Base-by-base conservation (phyloP, 2,888 invertebrate genomes). In the Alitta virens region DNA sequence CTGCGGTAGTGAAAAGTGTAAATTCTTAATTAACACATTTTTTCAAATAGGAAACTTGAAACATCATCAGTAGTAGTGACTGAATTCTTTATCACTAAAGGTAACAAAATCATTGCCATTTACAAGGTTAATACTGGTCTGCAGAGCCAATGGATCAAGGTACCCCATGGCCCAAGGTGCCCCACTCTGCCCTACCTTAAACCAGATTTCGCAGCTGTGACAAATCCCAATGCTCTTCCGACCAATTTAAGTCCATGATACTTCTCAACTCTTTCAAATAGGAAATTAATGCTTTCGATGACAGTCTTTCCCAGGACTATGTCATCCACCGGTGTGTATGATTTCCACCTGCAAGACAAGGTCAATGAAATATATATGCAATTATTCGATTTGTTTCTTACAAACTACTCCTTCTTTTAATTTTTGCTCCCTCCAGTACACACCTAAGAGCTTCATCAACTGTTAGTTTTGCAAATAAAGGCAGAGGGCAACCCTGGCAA, bases 161-260 rank as follows among this genome's bases (percentile, higher is more conserved):
- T n/a, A n/a, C n/a, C n/a, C n/a, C n/a, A n/a, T n/a, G n/a, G n/a
- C n/a, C n/a, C n/a, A n/a, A n/a, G n/a, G n/a, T n/a, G n/a, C n/a
- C n/a, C n/a, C n/a, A n/a, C n/a, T n/a, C n/a, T n/a, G n/a, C n/a
- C 55, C 5, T 25, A 62, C 56, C 51, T 63, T 58, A 50, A 38
- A 53, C 68, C 68, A 40, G 33, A 55, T 33, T 56, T 56, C 46
- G 66, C 61, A 25, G 67, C 68, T 21, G 68, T 64, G 26, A 68
- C 18, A 42, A 62, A 67, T 12, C 49, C 63, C 2, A 66, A 56
- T 16, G 64, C 57, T 16, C 60, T 53, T 12, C 46, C 27, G 3
- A 60, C 53, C 51, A 66, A 27, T 21, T 57, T 33, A 27, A 40
- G 52, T 12, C 63, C 65, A 52, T 62, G 63, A 16, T 59, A 38